Conservation (phyloP, 2,113 vertebrate species). For the Zosterops borbonicus region DNA sequence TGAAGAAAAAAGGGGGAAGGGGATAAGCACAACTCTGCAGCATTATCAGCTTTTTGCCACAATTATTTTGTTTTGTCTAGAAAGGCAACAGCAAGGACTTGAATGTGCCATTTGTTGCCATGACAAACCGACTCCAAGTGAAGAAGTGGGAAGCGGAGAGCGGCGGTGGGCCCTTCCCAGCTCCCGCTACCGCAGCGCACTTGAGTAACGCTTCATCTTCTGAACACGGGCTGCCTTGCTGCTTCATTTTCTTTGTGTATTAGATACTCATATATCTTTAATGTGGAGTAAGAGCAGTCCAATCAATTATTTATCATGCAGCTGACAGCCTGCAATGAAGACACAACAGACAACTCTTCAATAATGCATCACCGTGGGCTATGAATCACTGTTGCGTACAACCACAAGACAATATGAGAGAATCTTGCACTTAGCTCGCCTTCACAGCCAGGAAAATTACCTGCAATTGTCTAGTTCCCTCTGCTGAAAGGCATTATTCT, state of each 20-base stretch:
- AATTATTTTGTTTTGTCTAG: background rate
- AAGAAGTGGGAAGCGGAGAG: background rate
- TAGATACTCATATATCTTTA: constrained; percentile 64
- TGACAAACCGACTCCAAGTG: constrained; percentile 13
- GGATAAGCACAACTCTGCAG: background rate
- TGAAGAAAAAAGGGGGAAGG: background rate
- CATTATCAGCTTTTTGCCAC: background rate
- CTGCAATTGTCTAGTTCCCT: constrained; percentile 17
- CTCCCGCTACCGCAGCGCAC: background rate
- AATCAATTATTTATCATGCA: constrained; percentile 63
- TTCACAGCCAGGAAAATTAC: constrained; percentile 57
- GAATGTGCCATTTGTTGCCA: constrained; percentile 53
- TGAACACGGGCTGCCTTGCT: background rate
- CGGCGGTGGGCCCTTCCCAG: background rate
- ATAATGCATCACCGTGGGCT: constrained; percentile 50
- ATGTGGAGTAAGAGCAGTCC: constrained; percentile 59
- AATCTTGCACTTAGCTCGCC: constrained; percentile 22
- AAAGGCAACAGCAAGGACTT: background rate
- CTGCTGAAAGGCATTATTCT: constrained; percentile 3
- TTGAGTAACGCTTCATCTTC: background rate
- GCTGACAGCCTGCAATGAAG: constrained; percentile 55
- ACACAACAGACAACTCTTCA: constrained; percentile 56
- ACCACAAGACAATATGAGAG: constrained; percentile 28
- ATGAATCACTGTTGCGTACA: background rate
- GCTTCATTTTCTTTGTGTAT: constrained; percentile 33